A percentile compares a stretch with the other conserved stretches of the same genome.
These are phyloP conservation scores for Acanthurus leucopareius DNA, from an alignment of 2,797 vertebrate genomes.

Conservation along the genomic window DNA sequence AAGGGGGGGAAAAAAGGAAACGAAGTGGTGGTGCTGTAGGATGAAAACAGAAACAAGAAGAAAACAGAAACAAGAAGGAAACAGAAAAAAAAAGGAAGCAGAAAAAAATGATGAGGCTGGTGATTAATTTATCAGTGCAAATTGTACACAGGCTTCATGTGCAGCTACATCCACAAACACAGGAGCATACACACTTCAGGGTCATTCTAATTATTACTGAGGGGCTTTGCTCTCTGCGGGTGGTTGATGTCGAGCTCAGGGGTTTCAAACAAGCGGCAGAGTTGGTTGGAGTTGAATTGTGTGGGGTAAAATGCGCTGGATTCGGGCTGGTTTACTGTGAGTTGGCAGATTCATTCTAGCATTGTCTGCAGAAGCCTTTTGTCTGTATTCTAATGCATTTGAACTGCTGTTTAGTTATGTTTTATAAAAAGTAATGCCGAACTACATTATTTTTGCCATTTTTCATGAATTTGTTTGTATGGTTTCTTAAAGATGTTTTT, in stretches of 20 bases:
- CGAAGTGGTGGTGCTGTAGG: background rate
- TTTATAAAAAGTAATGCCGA: too few species aligned
- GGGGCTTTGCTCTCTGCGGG: slow-evolving; percentile 1
- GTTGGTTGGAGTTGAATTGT: background rate
- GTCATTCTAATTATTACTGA: slow-evolving; percentile 1
- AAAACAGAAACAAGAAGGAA: background rate
- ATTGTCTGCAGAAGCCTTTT: too few species aligned
- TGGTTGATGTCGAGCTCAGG: slow-evolving; percentile 5
- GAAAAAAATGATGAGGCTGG: background rate
- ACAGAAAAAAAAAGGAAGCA: background rate
- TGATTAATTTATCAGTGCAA: background rate
- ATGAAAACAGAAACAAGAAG: background rate
- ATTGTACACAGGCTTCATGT: background rate
- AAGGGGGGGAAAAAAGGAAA: background rate
- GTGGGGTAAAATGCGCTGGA: too few species aligned
- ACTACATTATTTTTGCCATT: too few species aligned
- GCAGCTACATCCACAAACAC: background rate
- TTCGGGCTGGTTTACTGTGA: too few species aligned
- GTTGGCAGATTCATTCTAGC: too few species aligned
- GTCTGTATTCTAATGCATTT: too few species aligned
- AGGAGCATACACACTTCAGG: background rate
- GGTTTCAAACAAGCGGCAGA: slow-evolving; percentile 17
- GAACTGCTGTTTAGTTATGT: too few species aligned
- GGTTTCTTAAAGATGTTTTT: too few species aligned
- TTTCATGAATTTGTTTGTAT: too few species aligned